A percentile compares a stretch with the other conserved stretches of the same genome.
Conservation (phyloP, 2,888 invertebrate species). For the Thecocarcelia acutangulata region DNA sequence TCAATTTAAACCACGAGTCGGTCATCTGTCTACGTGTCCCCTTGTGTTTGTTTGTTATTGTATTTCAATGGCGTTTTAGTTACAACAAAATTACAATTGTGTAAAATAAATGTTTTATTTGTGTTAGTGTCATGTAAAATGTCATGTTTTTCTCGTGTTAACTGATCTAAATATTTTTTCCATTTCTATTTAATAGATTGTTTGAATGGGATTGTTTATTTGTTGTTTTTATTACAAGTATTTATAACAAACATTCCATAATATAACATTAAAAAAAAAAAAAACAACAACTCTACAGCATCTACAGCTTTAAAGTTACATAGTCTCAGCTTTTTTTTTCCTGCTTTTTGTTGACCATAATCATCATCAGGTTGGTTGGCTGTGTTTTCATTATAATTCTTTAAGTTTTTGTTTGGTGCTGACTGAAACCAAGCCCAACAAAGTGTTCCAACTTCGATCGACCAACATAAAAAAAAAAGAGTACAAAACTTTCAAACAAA, state of each 20-base stretch:
- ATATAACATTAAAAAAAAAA: conserved; percentile 52
- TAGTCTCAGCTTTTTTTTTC: conserved; percentile 16
- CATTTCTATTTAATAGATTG: conserved; percentile 73
- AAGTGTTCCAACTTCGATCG: conserved; percentile 35
- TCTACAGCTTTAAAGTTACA: conserved; percentile 16
- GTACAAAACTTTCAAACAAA: conserved; percentile 70
- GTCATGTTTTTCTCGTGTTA: conserved; percentile 79
- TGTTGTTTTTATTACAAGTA: conserved; percentile 46
- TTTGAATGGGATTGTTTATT: conserved; percentile 30
- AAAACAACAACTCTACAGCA: conserved; percentile 32
- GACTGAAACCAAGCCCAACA: conserved; percentile 49
- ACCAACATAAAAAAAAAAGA: conserved; percentile 37
- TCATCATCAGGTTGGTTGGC: conserved; percentile 69
- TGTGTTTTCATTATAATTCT: conserved; percentile 42
- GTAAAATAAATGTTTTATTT: conserved; percentile 69
- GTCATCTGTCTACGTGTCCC: background rate
- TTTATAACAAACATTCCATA: conserved; percentile 64
- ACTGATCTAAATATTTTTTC: conserved; percentile 77
- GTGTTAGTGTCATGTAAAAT: conserved; percentile 73
- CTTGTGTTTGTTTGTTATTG: background rate
- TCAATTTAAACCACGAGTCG: too few species aligned
- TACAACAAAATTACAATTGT: conserved; percentile 61
- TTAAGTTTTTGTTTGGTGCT: background rate
- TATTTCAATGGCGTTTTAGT: conserved; percentile 59
- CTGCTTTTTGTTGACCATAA: background rate